Evolutionary conservation across 1,140 invertebrate genomes (phyloP), one percentile per base, ranked within the genome.

Genomic region (Drosophila sechellia): DNA sequence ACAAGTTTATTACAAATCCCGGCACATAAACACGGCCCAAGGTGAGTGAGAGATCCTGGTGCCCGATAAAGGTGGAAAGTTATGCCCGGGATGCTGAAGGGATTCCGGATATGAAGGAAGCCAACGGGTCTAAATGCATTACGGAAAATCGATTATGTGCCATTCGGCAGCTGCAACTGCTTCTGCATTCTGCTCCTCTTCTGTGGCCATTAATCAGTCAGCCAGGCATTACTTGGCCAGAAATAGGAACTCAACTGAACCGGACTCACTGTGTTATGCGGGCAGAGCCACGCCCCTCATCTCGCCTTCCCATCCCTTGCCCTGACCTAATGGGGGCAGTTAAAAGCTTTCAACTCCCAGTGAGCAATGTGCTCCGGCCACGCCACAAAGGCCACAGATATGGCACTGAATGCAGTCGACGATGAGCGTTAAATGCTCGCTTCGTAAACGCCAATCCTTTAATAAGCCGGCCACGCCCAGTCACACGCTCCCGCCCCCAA

Each of bases 1-100:
- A 72, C 66, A 66, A 63, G 59, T 83, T 81, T 81, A 81, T 81
- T 64, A 60, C 57, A 77, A 63, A 77, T 68, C 74, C 66, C 52
- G 34, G 40, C 37, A 48, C 55, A 63, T 80, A 71, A 54, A 81
- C 54, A 43, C 39, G 34, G 64, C 22, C 13, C 52, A 15, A 13
- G 50, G 8, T 31, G 31, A 31, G 31, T 8, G 27, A 8, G 27
- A 31, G 31, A 42, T 46, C 35, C 27, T 34, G 10, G 17, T 4
- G 6, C 17, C n/a, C 39, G 56, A 63, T 61, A 50, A 42, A 43
- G 71, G 35, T 40, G 31, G 15, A 42, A 58, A 75, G 50, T 56
- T 75, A 39, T 57, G 70, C 22, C 22, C 3, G 20, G 72, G 42
- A 53, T 49, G 35, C 60, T 37, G 49, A 25, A 15, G 34, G 34